Conservation (phyloP, 2,797 vertebrate species). For the Octomys mimax region DNA sequence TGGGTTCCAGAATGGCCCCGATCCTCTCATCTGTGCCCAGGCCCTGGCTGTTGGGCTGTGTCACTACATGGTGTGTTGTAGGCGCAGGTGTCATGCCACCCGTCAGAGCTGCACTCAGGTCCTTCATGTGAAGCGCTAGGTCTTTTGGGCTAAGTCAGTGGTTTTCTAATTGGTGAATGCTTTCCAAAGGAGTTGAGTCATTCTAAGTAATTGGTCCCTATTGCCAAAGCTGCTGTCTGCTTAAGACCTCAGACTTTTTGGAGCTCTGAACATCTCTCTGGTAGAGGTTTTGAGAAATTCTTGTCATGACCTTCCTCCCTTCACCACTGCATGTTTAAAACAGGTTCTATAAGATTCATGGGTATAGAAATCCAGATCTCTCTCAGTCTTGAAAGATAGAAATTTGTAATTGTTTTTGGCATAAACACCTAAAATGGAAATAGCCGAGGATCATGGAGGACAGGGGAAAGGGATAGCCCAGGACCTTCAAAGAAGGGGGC, state of each 20-base stretch:
- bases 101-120: not conserved
- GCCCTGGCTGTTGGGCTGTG: not conserved
- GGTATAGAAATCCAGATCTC: not conserved
- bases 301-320: not conserved
- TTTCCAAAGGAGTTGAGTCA: slow-evolving; percentile 14
- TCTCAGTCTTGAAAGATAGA: not conserved
- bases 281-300: not conserved
- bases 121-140: not conserved
- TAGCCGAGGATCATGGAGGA: not conserved
- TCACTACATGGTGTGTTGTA: not conserved
- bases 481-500: not conserved
- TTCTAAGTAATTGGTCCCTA: not conserved
- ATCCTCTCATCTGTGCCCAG: not conserved
- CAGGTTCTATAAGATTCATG: not conserved
- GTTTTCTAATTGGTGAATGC: slow-evolving; percentile 31
- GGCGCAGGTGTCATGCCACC: not conserved
- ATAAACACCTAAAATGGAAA: not conserved
- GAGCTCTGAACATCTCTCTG: not conserved
- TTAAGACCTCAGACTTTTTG: not conserved
- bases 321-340: not conserved
- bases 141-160: not conserved
- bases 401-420: not conserved
- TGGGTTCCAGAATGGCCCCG: not conserved
- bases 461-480: not conserved
- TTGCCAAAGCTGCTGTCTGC: not conserved